Conservation (phyloP, 2,888 invertebrate species). For the Xylota segnis region DNA sequence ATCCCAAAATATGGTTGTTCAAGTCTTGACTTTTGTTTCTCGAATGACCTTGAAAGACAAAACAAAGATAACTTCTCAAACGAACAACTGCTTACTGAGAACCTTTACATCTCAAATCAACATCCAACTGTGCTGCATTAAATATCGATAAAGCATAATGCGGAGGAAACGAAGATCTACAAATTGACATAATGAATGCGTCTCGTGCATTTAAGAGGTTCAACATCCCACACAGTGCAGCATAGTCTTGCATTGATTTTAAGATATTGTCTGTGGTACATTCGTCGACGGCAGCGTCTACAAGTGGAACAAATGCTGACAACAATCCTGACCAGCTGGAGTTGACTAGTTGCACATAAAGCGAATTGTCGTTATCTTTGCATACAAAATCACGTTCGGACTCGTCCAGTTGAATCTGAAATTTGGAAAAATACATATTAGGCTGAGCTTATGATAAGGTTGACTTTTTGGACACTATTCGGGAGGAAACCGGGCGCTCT, state of each 20-base stretch:
- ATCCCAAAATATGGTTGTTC: slow-evolving; percentile 85
- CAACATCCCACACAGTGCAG: slow-evolving; percentile 94
- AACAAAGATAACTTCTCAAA: neutral
- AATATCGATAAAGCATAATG: slow-evolving; percentile 96
- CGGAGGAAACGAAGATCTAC: slow-evolving; percentile 97
- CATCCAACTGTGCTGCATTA: slow-evolving; percentile 87
- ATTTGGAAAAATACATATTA: neutral
- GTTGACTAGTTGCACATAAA: slow-evolving; percentile 91
- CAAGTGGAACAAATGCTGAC: slow-evolving; percentile 94
- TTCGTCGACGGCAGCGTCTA: slow-evolving; percentile 98
- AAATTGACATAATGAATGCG: slow-evolving; percentile 97
- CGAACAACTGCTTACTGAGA: too few species aligned
- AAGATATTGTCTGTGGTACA: slow-evolving; percentile 95
- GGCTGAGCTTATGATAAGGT: too few species aligned
- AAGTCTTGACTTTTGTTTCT: slow-evolving; percentile 85
- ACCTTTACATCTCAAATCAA: slow-evolving; percentile 82
- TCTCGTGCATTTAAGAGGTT: slow-evolving; percentile 92
- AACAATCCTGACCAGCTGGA: slow-evolving; percentile 98
- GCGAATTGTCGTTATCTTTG: slow-evolving; percentile 78
- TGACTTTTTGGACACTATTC: too few species aligned
- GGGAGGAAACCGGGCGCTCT: too few species aligned
- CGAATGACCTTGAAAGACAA: slow-evolving; percentile 83
- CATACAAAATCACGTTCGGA: slow-evolving; percentile 78
- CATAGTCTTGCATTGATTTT: slow-evolving; percentile 95
- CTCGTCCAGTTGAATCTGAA: slow-evolving; percentile 75